These are phyloP conservation scores for Agelastica alni DNA, from an alignment of 2,888 invertebrate species.

Conservation along the genomic window DNA sequence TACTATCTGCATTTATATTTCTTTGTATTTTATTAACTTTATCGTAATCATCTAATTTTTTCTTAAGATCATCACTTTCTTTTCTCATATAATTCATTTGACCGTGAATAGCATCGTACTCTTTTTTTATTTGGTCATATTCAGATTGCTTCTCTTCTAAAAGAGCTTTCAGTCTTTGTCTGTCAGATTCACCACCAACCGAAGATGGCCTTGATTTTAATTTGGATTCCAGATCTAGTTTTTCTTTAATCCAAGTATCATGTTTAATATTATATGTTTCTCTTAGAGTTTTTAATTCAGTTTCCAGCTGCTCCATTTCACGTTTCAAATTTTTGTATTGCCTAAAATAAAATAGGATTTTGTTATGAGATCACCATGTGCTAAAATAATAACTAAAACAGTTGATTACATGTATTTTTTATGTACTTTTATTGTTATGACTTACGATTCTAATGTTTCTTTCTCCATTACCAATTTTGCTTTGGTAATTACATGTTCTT, in stretches of 20 bases:
- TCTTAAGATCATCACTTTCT: constrained; percentile 78
- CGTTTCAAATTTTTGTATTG: constrained; percentile 66
- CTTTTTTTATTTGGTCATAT: constrained; percentile 69
- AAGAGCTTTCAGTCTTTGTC: constrained; percentile 68
- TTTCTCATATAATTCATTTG: constrained; percentile 73
- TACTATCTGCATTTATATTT: constrained; percentile 75
- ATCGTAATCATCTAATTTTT: constrained; percentile 83
- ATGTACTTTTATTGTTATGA: no score
- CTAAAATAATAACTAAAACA: no score
- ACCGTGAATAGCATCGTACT: constrained; percentile 70
- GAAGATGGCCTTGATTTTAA: constrained; percentile 52
- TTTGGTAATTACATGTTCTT: constrained; percentile 83
- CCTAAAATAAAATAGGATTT: no score
- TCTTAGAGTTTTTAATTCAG: constrained; percentile 67
- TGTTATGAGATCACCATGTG: no score
- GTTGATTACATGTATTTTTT: no score
- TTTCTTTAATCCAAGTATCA: constrained; percentile 75
- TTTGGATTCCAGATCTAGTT: constrained; percentile 66
- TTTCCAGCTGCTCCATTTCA: constrained; percentile 65
- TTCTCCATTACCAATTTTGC: constrained; percentile 82
- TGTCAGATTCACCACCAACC: constrained; percentile 61
- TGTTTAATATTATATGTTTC: constrained; percentile 69
- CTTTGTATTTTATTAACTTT: constrained; percentile 82
- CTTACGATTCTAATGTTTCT: constrained; percentile 71
- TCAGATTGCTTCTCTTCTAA: constrained; percentile 78